Evolutionary conservation across 2,888 invertebrate genomes (phyloP), one percentile per base, ranked within the genome.

Genomic region (Brassicogethes aeneus): DNA sequence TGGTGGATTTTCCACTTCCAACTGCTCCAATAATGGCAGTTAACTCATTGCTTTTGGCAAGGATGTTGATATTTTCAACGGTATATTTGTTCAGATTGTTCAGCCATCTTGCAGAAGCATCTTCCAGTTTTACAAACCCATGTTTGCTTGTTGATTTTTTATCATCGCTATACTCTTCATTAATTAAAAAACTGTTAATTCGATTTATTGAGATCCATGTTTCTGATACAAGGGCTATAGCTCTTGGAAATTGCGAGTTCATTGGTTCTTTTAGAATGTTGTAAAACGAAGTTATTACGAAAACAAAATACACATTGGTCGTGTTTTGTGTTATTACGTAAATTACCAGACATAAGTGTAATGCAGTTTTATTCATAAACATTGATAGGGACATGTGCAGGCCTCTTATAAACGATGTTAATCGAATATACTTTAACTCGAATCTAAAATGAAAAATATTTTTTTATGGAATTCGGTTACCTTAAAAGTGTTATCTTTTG

Each of bases 321-420:
- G 75, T 55, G 2, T 56, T 48, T 37, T 70, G 65, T 7, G 70
- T 72, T 1, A 76, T 48, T 1, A 77, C 70, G 53, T 71, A 80
- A 0, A 72, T 61, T 2, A 79, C 51, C 13, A 83, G 67, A 1
- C 84, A 84, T 3, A 82, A 53, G 55, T 85, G 85, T 31, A 89
- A 68, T 1, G 84, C 79, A 2, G 77, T 66, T 56, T 89, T 77
- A 38, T 84, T 79, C 1, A 84, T 80, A 52, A 85, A 85, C 46
- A 88, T 71, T 59, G 83, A 80, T 53, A 82, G 81, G 0, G 82
- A 81, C 59, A 82, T 70, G 42, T 80, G 76, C 23, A 77, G 62
- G 37, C 81, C 82, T 46, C 79, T 70, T n/a, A 83, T 74, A 50
- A 75, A 76, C 8, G 78, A 75, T 2, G 79, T 73, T 41, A 71